Conservation (phyloP, 2,113 vertebrate genomes). For the Sorex araneus region DNA sequence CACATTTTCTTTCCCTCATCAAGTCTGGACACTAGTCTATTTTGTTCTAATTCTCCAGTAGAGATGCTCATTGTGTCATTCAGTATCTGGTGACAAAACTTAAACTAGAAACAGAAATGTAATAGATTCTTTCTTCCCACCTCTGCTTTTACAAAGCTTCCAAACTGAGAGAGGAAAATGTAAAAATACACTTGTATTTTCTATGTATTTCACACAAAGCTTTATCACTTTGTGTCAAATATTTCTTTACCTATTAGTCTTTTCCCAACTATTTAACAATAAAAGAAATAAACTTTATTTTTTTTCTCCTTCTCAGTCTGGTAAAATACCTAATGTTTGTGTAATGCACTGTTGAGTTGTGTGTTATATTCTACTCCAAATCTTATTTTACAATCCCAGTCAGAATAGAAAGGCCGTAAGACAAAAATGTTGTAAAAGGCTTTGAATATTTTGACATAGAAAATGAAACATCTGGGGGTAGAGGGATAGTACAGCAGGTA, state of each 20-base stretch:
- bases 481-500: no score
- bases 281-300: constrained; percentile 7
- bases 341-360: constrained; percentile 37
- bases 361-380: constrained; percentile 53
- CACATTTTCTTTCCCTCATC: background rate
- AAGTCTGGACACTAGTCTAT: constrained; percentile 17
- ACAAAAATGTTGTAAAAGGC: background rate
- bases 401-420: background rate
- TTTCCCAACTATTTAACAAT: constrained; percentile 47
- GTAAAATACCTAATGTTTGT: constrained; percentile 26
- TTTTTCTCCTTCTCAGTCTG: background rate
- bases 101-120: background rate
- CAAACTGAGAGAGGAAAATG: constrained; percentile 25
- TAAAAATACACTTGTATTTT: background rate
- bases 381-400: background rate
- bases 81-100: constrained; percentile 41
- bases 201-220: constrained; percentile 28
- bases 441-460: no score
- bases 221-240: background rate
- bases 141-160: constrained; percentile 53
- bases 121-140: background rate
- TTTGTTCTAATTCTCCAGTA: constrained; percentile 33
- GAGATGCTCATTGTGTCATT: constrained; percentile 40
- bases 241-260: constrained; percentile 1
- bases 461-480: no score